These are phyloP conservation scores for Andrena cerasifolii DNA, from an alignment of 1,140 invertebrate genomes.

Conservation along the genomic window DNA sequence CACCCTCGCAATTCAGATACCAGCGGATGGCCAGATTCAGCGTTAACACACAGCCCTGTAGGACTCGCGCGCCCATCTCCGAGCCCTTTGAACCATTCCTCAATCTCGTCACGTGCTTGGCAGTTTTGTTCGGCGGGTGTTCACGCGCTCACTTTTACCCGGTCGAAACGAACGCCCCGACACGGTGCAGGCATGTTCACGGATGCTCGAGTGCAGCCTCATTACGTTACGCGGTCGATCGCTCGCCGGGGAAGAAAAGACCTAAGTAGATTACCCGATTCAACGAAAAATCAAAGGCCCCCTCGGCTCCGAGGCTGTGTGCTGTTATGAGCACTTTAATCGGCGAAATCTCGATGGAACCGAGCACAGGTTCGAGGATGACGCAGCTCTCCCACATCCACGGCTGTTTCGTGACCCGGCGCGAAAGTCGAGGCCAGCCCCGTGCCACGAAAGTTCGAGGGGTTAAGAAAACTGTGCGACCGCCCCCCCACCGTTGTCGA, in stretches of 20 bases:
- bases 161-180: background rate
- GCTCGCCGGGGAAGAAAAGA: constrained; percentile 7
- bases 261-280: constrained; percentile 29
- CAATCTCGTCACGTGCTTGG: background rate
- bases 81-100: background rate
- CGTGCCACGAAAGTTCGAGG: constrained; percentile 25
- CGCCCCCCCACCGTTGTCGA: constrained; percentile 36
- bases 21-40: no score
- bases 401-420: constrained; percentile 39
- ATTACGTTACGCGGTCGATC: constrained; percentile 36
- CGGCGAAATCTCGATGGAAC: background rate
- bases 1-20: no score
- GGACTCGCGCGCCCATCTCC: no score
- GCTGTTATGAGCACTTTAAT: background rate
- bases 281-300: constrained; percentile 23
- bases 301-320: background rate
- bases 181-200: constrained; percentile 5
- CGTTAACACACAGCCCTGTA: no score
- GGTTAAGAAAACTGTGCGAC: background rate
- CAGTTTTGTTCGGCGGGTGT: background rate
- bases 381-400: constrained; percentile 23
- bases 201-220: constrained; percentile 36
- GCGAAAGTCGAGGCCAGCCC: constrained; percentile 21
- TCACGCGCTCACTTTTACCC: constrained; percentile 4
- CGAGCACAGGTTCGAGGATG: background rate